Base-by-base conservation (phyloP, 2,797 vertebrate species). In the Leuciscus waleckii region DNA sequence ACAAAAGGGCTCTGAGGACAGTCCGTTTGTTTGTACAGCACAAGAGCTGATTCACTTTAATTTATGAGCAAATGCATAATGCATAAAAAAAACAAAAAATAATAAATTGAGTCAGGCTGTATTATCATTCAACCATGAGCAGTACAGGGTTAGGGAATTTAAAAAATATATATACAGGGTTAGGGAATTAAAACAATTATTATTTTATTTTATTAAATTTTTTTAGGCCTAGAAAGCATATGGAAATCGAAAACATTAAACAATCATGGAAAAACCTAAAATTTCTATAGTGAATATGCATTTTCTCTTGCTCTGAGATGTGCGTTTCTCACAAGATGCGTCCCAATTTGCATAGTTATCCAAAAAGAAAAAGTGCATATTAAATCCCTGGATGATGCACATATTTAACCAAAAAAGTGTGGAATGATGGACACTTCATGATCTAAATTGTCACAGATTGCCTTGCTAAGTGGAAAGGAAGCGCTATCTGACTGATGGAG, bases 1-100 rank as follows among this genome's bases (percentile, higher is more conserved):
- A 8, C 65, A 41, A 56, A 39, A 17, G 73, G 32, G 61, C 75
- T 84, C 63, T 61, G 83, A 79, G 83, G 80, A 76, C 69, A 61
- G 26, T 46, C 32, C 9, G 26, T 79, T 71, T 32, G 32, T 56
- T 69, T 8, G 17, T 56, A 77, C 74, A 3, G 46, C 67, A 70
- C 19, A 68, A 58, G 5, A 70, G 49, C 65, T 43, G 19, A 70
- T 84, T 79, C 29, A 35, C 13, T 58, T 70, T 32, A 2, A 21
- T 68, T 78, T 56, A n/a, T 37, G 43, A 82, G 35, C 17, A 14
- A 46, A 43, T 32, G 26, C 43, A 46, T 49, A 49, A 4, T 16
- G 13, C 14, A 49, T 14, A 16, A 46, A 46, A 39, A 39, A 39
- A 39, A 1, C 0, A 2, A 39, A 39, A 26, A 41, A 58, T 54